A percentile compares a stretch with the other conserved stretches of the same genome.
Evolutionary conservation across 2,888 invertebrate genomes (phyloP).

Genomic region (Melitaea athalia): DNA sequence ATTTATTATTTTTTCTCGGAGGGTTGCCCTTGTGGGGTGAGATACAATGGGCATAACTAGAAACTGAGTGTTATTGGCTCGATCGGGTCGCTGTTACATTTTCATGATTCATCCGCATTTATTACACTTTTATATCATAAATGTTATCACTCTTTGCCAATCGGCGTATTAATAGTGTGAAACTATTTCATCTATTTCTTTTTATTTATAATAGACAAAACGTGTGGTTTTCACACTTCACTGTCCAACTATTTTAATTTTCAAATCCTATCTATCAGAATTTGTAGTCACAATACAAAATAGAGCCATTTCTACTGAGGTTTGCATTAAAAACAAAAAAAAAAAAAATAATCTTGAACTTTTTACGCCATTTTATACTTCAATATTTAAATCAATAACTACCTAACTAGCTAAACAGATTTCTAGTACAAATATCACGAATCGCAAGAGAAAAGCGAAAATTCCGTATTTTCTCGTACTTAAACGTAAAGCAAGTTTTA

Average conservation of each 20-base stretch:
- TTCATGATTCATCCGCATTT: conserved; percentile 44
- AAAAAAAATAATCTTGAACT: too few species aligned
- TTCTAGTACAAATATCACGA: background rate
- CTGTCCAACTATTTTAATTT: too few species aligned
- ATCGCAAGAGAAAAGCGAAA: background rate
- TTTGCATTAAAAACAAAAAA: too few species aligned
- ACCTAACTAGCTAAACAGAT: background rate
- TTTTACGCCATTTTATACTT: too few species aligned
- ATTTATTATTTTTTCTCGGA: conserved; percentile 81
- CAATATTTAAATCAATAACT: too few species aligned
- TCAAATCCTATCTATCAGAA: too few species aligned
- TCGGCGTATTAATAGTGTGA: background rate
- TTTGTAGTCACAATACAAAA: too few species aligned
- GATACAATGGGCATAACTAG: conserved; percentile 75
- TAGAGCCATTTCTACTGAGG: too few species aligned
- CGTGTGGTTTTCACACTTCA: too few species aligned
- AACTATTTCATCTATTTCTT: background rate
- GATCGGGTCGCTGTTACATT: conserved; percentile 64
- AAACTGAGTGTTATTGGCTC: conserved; percentile 77
- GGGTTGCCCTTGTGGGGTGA: conserved; percentile 74
- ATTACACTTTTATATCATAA: conserved; percentile 20
- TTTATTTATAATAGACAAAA: background rate
- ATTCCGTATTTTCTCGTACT: conserved; percentile 12
- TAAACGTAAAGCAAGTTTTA: conserved; percentile 22
- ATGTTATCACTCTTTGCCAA: background rate